phyloP scores from a whole-genome alignment of 2,888 invertebrate species.

The Acronicta alni region DNA sequence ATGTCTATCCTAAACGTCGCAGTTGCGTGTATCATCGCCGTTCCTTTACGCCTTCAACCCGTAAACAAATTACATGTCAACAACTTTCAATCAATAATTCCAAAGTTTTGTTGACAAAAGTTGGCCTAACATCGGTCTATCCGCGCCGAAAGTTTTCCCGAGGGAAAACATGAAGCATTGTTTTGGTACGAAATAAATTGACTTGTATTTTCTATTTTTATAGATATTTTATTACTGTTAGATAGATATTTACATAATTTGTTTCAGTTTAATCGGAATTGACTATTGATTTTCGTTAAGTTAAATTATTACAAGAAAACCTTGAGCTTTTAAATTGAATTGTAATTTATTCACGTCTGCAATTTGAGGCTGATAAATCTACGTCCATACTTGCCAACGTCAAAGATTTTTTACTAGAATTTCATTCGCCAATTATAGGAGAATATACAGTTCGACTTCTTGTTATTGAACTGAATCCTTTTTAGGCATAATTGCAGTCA shows the following conservation, averaged over 20 bases:
- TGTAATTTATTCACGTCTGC: neutral
- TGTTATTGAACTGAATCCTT: neutral
- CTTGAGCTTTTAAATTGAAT: neutral
- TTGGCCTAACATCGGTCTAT: slow-evolving; percentile 8
- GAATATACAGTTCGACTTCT: neutral
- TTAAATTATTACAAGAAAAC: too few species aligned
- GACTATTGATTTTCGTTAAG: too few species aligned
- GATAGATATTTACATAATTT: too few species aligned
- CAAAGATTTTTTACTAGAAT: slow-evolving; percentile 2
- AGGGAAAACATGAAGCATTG: slow-evolving; percentile 16
- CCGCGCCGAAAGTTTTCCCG: slow-evolving; percentile 16
- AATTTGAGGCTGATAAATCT: too few species aligned
- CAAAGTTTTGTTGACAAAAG: slow-evolving; percentile 30
- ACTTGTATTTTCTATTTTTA: neutral
- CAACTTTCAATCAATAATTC: slow-evolving; percentile 24
- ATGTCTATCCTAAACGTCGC: neutral
- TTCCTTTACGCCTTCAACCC: slow-evolving; percentile 12
- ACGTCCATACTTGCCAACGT: too few species aligned
- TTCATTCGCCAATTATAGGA: neutral
- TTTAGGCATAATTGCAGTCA: neutral
- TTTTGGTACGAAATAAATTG: slow-evolving; percentile 9
- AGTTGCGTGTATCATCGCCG: slow-evolving; percentile 7
- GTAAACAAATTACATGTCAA: slow-evolving; percentile 25
- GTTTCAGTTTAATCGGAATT: too few species aligned
- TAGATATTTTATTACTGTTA: too few species aligned